phyloP scores from a whole-genome alignment of 2,888 invertebrate species.

The Alloscopus bannaensis region DNA sequence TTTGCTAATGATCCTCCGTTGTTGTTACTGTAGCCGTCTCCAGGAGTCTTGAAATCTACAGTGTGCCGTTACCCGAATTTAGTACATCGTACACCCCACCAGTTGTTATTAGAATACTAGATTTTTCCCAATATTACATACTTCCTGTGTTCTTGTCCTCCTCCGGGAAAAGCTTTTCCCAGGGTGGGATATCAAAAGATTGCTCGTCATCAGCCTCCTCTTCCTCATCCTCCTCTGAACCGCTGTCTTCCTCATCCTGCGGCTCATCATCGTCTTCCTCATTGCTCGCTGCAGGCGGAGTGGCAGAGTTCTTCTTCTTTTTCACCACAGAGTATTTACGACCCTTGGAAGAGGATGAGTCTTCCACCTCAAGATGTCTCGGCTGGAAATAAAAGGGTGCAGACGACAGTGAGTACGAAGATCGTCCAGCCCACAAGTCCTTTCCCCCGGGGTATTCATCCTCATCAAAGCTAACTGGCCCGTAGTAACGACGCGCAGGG shows the following conservation, averaged over 20 bases:
- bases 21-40: not conserved
- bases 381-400: conserved; percentile 46
- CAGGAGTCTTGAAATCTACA: no score
- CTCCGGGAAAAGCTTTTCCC: conserved; percentile 52
- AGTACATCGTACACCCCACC: no score
- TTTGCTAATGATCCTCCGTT: conserved; percentile 12
- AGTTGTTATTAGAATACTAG: no score
- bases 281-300: conserved; percentile 27
- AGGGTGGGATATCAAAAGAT: conserved; percentile 46
- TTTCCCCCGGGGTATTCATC: conserved; percentile 36
- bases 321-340: conserved; percentile 40
- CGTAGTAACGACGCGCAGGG: conserved; percentile 32
- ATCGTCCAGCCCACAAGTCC: not conserved
- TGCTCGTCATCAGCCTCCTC: conserved; percentile 40
- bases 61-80: no score
- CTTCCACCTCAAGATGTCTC: conserved; percentile 27
- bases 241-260: conserved; percentile 32
- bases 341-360: not conserved
- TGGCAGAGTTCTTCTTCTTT: conserved; percentile 32
- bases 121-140: conserved; percentile 37
- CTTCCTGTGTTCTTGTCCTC: conserved; percentile 54
- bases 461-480: conserved; percentile 18
- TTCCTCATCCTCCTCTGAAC: conserved; percentile 35
- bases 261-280: conserved; percentile 43
- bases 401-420: conserved; percentile 12